Evolutionary conservation across 53 echinoderm and acorn worm species (phyloP).

Genomic region (Astropecten irregularis): DNA sequence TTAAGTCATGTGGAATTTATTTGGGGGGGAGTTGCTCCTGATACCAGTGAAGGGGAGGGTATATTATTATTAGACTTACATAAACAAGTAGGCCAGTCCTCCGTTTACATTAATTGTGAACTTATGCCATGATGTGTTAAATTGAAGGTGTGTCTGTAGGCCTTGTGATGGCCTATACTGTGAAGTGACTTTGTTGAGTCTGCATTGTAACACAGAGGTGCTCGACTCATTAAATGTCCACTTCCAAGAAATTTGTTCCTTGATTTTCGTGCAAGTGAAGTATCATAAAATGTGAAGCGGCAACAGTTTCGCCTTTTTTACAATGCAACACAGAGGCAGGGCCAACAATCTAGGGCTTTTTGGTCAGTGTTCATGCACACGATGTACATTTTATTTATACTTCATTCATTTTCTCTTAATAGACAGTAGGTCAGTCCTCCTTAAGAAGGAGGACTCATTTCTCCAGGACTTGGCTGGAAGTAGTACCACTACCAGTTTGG

Average conservation of each 20-base stretch:
- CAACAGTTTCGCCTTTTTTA: neutral
- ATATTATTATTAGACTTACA: too few species aligned
- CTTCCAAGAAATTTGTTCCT: neutral
- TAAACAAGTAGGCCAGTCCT: too few species aligned
- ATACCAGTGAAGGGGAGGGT: too few species aligned
- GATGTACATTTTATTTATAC: neutral
- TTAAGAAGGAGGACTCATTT: neutral
- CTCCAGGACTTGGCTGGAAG: neutral
- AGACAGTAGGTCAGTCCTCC: conserved; percentile 20
- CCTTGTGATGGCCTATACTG: too few species aligned
- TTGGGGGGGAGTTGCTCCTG: too few species aligned
- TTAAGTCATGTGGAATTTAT: too few species aligned
- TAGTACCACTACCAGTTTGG: neutral
- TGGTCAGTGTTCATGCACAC: neutral
- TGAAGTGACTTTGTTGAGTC: too few species aligned
- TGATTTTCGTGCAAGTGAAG: neutral
- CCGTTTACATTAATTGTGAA: too few species aligned
- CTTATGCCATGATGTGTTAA: too few species aligned
- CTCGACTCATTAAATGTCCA: too few species aligned
- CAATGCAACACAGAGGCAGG: neutral
- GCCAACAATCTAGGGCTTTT: neutral
- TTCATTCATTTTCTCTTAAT: neutral
- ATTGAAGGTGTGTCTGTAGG: too few species aligned
- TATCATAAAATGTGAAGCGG: neutral
- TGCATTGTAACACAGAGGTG: too few species aligned